These are phyloP conservation scores for Aleadryas rufinucha DNA, from an alignment of 2,113 vertebrate species.

Conservation along the genomic window DNA sequence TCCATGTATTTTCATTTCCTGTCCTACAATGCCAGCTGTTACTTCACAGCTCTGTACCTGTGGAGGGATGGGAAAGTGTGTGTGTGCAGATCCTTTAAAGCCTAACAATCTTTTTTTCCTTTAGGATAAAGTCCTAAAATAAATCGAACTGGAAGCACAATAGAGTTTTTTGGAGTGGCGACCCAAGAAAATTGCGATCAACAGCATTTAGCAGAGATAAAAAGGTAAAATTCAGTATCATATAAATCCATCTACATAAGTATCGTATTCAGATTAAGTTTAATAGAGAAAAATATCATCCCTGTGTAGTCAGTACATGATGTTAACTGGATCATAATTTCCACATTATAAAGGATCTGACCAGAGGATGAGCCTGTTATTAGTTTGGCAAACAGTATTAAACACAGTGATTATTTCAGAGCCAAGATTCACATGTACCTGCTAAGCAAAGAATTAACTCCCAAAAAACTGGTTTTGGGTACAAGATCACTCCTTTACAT, in stretches of 20 bases:
- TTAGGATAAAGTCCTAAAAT: background rate
- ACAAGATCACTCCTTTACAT: background rate
- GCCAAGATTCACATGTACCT: background rate
- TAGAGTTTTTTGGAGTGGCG: background rate
- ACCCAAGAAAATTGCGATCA: background rate
- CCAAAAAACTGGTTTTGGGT: background rate
- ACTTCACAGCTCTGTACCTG: background rate
- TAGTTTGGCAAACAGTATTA: conserved; percentile 11
- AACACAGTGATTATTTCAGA: background rate
- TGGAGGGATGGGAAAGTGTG: background rate
- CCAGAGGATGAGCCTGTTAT: background rate
- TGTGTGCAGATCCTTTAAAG: background rate
- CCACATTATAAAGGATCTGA: background rate
- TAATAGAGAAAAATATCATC: conserved; percentile 14
- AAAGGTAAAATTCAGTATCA: background rate
- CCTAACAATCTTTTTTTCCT: background rate
- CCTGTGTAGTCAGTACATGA: background rate
- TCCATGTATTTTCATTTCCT: background rate
- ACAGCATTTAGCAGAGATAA: background rate
- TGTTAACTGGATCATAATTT: conserved; percentile 34
- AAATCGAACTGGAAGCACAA: background rate
- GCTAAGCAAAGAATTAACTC: background rate
- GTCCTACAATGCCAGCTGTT: background rate
- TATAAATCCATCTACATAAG: background rate
- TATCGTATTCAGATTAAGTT: background rate